phyloP scores from a whole-genome alignment of 2,888 invertebrate genomes.

The Apoderus coryli region DNA sequence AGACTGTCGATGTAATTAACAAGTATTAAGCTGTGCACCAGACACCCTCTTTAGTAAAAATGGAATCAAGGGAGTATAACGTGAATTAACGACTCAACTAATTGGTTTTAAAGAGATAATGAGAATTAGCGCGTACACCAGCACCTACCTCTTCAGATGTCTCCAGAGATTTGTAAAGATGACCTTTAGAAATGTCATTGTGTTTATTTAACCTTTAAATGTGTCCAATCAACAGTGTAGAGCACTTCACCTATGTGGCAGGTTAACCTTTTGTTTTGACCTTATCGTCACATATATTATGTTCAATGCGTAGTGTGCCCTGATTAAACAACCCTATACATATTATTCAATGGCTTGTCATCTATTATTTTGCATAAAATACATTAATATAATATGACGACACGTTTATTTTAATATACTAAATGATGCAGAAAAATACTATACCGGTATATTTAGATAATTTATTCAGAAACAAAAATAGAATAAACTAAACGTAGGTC shows the following conservation, averaged over 20 bases:
- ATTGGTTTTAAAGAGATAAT: conserved; percentile 21
- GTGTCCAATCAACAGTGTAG: conserved; percentile 19
- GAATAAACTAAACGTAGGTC: too few species aligned
- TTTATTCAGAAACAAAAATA: too few species aligned
- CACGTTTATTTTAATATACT: too few species aligned
- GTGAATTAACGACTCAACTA: conserved; percentile 20
- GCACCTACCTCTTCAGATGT: conserved; percentile 3
- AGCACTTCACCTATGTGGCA: conserved; percentile 19
- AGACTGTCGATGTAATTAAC: conserved; percentile 22
- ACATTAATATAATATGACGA: too few species aligned
- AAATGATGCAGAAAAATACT: too few species aligned
- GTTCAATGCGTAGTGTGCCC: too few species aligned
- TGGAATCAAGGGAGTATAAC: conserved; percentile 17
- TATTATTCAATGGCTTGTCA: too few species aligned
- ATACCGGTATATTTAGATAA: too few species aligned
- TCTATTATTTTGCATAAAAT: too few species aligned
- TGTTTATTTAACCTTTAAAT: conserved; percentile 19
- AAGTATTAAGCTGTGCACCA: conserved; percentile 22
- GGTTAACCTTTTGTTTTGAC: conserved; percentile 20
- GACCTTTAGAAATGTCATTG: conserved; percentile 21
- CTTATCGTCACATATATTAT: too few species aligned
- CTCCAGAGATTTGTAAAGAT: conserved; percentile 12
- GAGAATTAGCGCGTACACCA: conserved; percentile 13
- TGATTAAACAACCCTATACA: too few species aligned
- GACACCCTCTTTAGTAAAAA: conserved; percentile 20